Percentiles rank a stretch among this genome's conserved stretches.
Conservation (phyloP, 2,113 vertebrate species). For the Puffinus mauretanicus region DNA sequence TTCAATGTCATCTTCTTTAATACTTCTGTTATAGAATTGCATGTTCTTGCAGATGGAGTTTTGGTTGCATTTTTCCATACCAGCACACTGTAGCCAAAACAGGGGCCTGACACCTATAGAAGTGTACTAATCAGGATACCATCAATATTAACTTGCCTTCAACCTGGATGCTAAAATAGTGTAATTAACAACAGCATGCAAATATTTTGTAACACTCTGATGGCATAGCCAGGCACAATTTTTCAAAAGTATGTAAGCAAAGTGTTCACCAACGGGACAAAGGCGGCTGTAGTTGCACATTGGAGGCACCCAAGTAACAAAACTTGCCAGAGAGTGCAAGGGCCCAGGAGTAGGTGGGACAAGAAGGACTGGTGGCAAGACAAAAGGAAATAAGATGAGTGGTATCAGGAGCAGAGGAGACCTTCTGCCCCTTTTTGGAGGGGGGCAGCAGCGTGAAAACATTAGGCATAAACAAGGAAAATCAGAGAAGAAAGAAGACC, state of each 20-base stretch:
- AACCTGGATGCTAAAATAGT: background rate
- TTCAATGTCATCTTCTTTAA: background rate
- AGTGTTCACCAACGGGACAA: background rate
- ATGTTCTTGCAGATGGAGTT: background rate
- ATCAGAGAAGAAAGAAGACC: background rate
- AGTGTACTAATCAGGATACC: background rate
- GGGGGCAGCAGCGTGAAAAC: background rate
- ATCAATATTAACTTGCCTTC: background rate
- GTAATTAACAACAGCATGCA: background rate
- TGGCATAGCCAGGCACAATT: background rate
- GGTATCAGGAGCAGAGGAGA: background rate
- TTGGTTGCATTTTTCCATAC: background rate
- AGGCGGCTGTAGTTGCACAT: background rate
- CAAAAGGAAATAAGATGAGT: background rate
- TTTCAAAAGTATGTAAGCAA: background rate
- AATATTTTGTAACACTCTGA: background rate
- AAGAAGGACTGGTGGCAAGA: background rate
- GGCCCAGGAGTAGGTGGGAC: background rate
- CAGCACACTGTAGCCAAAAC: background rate
- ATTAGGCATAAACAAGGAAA: background rate
- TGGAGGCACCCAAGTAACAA: fast-evolving
- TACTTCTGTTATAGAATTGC: background rate
- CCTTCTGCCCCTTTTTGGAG: background rate
- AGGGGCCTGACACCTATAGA: background rate
- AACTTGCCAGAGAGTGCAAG: background rate